Evolutionary conservation across 2,888 invertebrate genomes (phyloP).

Genomic region (Phragmatobia fuliginosa): DNA sequence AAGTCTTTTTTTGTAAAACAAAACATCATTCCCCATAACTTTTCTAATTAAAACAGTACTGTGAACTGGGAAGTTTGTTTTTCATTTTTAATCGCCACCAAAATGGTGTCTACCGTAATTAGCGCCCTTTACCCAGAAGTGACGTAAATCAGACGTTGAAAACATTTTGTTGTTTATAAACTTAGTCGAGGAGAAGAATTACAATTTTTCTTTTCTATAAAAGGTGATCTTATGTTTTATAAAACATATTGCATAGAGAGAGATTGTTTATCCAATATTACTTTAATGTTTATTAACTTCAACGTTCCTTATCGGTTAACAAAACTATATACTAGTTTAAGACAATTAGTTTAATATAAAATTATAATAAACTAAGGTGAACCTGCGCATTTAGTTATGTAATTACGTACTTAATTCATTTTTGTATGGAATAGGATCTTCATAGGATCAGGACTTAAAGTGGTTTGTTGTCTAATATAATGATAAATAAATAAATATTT

Average conservation of each 20-base stretch:
- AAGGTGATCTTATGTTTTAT: constrained; percentile 7
- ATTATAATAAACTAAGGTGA: neutral
- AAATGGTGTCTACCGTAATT: constrained; percentile 39
- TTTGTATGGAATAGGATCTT: neutral
- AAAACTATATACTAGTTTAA: neutral
- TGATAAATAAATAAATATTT: too few relatives aligned
- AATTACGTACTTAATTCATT: neutral
- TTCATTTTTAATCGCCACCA: constrained; percentile 43
- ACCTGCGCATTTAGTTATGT: neutral
- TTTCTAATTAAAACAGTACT: constrained; percentile 49
- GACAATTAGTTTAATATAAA: neutral
- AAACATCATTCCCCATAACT: constrained; percentile 37
- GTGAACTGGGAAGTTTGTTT: constrained; percentile 38
- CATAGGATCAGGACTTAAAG: too few relatives aligned
- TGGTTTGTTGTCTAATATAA: too few relatives aligned
- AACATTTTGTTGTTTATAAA: constrained; percentile 23
- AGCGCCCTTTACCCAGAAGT: constrained; percentile 30
- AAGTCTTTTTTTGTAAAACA: constrained; percentile 8
- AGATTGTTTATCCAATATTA: constrained; percentile 1
- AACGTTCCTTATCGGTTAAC: neutral
- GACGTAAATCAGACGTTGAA: constrained; percentile 33
- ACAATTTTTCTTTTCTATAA: neutral
- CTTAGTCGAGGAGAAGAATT: constrained; percentile 10
- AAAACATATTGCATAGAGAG: neutral
- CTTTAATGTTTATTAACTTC: neutral